These are phyloP conservation scores for Epiblema foenella DNA, from an alignment of 2,888 invertebrate species.

Conservation along the genomic window DNA sequence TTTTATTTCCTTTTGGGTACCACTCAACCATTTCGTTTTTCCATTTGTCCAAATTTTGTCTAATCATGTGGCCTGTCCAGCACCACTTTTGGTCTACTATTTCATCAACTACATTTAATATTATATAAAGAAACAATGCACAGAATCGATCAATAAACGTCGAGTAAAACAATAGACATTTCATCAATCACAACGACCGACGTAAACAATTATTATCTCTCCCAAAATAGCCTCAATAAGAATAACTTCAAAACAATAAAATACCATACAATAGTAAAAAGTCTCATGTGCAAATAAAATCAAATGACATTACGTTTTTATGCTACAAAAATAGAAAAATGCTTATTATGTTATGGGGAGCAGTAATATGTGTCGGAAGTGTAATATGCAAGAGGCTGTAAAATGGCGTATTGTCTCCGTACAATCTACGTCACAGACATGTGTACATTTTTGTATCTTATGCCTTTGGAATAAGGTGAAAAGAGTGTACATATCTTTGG, in stretches of 20 bases:
- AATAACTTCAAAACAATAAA: constrained; percentile 27
- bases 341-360: constrained; percentile 4
- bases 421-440: not conserved
- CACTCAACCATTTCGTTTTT: no score
- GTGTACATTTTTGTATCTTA: not conserved
- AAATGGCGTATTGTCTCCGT: constrained; percentile 29
- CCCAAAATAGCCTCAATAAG: not conserved
- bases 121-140: not conserved
- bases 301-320: not conserved
- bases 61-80: no score
- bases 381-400: constrained; percentile 15
- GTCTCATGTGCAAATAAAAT: not conserved
- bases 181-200: not conserved
- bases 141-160: not conserved
- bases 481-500: not conserved
- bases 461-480: constrained; percentile 1
- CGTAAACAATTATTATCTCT: constrained; percentile 12
- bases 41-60: no score
- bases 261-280: not conserved
- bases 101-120: not conserved
- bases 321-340: constrained; percentile 6
- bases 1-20: no score
- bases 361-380: constrained; percentile 15
- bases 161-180: not conserved
- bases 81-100: no score